These are phyloP conservation scores for Grammomys dolichurus DNA, from an alignment of 2,113 vertebrate species.

Conservation along the genomic window DNA sequence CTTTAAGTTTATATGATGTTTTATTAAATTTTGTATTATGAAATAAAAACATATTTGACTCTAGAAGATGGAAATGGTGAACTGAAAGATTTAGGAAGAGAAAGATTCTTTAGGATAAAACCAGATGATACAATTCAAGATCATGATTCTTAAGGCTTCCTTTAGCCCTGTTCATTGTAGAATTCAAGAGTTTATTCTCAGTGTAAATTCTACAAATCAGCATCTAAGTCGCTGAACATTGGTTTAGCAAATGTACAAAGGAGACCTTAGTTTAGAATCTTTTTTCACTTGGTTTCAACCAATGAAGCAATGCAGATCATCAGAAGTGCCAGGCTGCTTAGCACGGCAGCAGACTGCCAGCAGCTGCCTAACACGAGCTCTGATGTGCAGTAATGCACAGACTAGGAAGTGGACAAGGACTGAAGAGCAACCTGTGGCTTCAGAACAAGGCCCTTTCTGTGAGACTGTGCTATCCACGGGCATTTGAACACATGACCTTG, in stretches of 20 bases:
- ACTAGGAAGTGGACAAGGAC: neutral
- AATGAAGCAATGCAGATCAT: neutral
- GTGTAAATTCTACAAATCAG: conserved; percentile 31
- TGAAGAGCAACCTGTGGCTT: neutral
- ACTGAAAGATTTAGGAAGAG: conserved; percentile 31
- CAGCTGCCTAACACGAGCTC: neutral
- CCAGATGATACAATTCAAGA: conserved; percentile 55
- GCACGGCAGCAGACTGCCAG: neutral
- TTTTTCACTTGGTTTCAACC: neutral
- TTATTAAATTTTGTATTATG: neutral
- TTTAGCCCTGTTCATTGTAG: conserved; percentile 3
- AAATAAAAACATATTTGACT: neutral
- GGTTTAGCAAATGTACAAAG: neutral
- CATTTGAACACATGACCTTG: conserved; percentile 57
- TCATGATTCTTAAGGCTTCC: neutral
- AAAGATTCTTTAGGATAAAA: conserved; percentile 22
- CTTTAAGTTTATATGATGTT: neutral
- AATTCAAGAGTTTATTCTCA: conserved; percentile 45
- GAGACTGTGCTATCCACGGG: neutral
- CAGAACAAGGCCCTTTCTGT: neutral
- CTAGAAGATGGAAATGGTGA: neutral
- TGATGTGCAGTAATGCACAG: neutral
- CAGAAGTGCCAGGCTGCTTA: neutral
- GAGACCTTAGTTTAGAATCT: neutral
- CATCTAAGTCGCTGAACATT: neutral